These are phyloP conservation scores for Atractosteus spatula DNA, from an alignment of 2,113 vertebrate species.

Conservation along the genomic window DNA sequence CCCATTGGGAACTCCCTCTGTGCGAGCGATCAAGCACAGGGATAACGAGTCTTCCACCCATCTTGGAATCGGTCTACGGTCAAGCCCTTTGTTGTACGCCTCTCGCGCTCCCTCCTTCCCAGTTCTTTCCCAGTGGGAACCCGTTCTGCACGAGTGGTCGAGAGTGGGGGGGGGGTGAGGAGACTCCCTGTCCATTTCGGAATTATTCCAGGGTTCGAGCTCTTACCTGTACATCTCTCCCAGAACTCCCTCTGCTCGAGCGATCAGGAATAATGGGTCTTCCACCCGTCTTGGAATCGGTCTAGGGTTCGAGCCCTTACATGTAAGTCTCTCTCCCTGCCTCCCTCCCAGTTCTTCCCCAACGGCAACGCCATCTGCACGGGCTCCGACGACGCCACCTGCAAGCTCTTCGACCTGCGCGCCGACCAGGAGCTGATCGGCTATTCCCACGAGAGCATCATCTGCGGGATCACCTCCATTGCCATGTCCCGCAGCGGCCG, in stretches of 20 bases:
- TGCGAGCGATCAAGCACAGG: background rate
- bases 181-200: too few species aligned
- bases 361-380: slow-evolving; percentile 91
- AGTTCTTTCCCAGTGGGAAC: slow-evolving; percentile 95
- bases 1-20: too few species aligned
- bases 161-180: too few species aligned
- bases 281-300: too few species aligned
- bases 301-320: too few species aligned
- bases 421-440: slow-evolving; percentile 90
- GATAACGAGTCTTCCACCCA: background rate
- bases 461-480: slow-evolving; percentile 91
- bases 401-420: slow-evolving; percentile 90
- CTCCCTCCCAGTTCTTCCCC: slow-evolving; percentile 83
- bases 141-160: slow-evolving; percentile 82
- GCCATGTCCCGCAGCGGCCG: slow-evolving; percentile 88
- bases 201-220: too few species aligned
- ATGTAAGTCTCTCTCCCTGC: background rate
- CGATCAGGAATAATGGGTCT: background rate
- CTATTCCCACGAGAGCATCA: slow-evolving; percentile 87
- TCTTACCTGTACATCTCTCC: too few species aligned
- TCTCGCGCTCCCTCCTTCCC: background rate
- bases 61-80: too few species aligned
- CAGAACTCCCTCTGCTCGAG: too few species aligned
- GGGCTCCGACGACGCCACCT: slow-evolving; percentile 88
- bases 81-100: background rate